Base-by-base conservation (phyloP, 2,888 invertebrate genomes). In the Xanthostigma xanthostigma region DNA sequence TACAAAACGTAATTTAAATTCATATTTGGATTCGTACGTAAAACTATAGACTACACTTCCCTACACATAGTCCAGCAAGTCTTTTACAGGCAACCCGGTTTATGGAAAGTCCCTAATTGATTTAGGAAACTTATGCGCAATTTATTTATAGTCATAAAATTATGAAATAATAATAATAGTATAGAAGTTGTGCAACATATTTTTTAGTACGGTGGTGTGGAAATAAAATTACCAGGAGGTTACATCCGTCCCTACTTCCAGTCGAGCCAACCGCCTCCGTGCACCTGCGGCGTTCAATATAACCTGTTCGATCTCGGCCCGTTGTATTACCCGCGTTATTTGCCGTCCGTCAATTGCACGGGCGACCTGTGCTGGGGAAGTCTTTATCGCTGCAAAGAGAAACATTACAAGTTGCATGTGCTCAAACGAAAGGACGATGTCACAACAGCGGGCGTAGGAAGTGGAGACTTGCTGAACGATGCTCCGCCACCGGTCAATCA, bases 371-470 rank as follows among this genome's bases (percentile, higher is more conserved):
- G 65, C 42, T 49, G 49, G 37, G 57, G 58, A 8, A 56, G 57
- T 13, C 49, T 53, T 11, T 57, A 59, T 49, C 53, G 53, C 13
- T 67, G 66, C 49, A 53, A 54, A 17, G 60, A 60, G 37, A 58
- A 55, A 46, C 56, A 58, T 38, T 65, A 65, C 53, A 59, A 59
- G 48, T 57, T 69, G n/a, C 55, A 53, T 40, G 62, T 67, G 12
- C 53, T 69, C 38, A 63, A 60, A 49, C 55, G 54, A 42, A 53
- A 54, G 36, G 46, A 52, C 38, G 51, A 51, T 40, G 41, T 51
- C 4, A 13, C 49, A 8, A 34, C 27, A 51, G 46, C 39, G 33
- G 54, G 55, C 8, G 53, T 56, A 27, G 27, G 27, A 27, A 27
- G 6, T 27, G 27, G 27, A 6, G 27, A 27, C 6, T 27, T 27